Conservation (phyloP, 2,797 vertebrate genomes). For the Synanceia verrucosa region DNA sequence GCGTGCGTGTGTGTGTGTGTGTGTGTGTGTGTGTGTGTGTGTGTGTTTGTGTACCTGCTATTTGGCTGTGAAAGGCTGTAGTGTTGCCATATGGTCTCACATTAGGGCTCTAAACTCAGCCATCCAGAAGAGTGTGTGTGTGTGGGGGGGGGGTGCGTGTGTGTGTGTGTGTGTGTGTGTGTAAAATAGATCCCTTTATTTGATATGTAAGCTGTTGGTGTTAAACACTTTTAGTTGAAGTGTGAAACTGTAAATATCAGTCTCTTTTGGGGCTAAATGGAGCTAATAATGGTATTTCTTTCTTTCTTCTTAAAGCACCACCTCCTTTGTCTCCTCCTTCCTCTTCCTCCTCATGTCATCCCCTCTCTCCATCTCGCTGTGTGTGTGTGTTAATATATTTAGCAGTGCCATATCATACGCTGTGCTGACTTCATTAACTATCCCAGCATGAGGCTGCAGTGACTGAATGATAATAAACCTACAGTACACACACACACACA, state of each 20-base stretch:
- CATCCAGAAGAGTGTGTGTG: constrained; percentile 39
- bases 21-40: constrained; percentile 2
- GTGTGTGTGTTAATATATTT: constrained; percentile 66
- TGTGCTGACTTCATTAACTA: constrained; percentile 73
- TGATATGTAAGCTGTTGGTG: constrained; percentile 12
- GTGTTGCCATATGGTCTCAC: constrained; percentile 69
- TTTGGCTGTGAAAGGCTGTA: constrained; percentile 50
- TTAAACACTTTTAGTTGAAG: constrained; percentile 19
- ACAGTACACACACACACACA: constrained; percentile 20
- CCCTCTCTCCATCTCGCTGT: constrained; percentile 10
- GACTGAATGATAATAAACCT: constrained; percentile 67
- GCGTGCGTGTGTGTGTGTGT: constrained; percentile 1
- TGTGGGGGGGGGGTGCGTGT: no score
- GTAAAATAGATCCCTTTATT: constrained; percentile 14
- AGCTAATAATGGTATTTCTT: not conserved
- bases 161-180: constrained; percentile 6
- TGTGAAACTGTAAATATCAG: constrained; percentile 21
- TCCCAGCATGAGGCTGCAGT: constrained; percentile 65
- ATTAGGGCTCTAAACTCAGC: constrained; percentile 59
- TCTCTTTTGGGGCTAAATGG: constrained; percentile 11
- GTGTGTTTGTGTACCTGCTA: constrained; percentile 29
- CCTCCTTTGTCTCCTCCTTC: not conserved
- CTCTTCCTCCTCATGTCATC: not conserved
- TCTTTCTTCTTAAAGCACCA: not conserved
- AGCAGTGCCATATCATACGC: constrained; percentile 66